These are phyloP conservation scores for Hylaeus volcanicus DNA, from an alignment of 1,140 invertebrate genomes.

Conservation along the genomic window DNA sequence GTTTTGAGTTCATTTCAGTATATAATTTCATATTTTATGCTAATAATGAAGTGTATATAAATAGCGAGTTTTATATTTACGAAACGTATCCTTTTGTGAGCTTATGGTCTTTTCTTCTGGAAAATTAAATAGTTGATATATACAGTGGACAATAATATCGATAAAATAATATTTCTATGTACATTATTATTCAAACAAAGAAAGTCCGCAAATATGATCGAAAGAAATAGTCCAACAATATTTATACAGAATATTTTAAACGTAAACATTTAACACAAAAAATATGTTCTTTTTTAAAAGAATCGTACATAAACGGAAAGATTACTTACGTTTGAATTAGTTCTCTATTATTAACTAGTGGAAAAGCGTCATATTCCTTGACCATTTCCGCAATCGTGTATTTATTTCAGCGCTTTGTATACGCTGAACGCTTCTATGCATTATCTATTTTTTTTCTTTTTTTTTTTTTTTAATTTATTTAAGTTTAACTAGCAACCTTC, in stretches of 20 bases:
- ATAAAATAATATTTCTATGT: background rate
- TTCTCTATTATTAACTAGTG: no score
- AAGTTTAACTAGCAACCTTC: slow-evolving; percentile 70
- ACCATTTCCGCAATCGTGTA: background rate
- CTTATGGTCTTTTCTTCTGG: background rate
- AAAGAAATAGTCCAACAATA: background rate
- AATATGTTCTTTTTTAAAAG: background rate
- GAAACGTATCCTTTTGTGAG: background rate
- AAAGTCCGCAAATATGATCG: background rate
- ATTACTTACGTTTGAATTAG: background rate
- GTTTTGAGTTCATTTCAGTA: no score
- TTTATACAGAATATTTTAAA: background rate
- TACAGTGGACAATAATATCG: background rate
- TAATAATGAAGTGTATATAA: no score
- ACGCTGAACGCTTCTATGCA: background rate
- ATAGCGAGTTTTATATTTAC: background rate
- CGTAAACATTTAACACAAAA: background rate
- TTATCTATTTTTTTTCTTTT: background rate
- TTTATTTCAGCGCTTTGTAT: background rate
- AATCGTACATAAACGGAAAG: background rate
- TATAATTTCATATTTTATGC: no score
- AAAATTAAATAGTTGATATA: background rate
- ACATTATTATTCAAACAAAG: background rate
- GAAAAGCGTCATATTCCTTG: background rate
- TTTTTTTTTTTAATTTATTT: background rate